phyloP scores from a whole-genome alignment of 1,140 invertebrate genomes.

The Bombus polaris region DNA sequence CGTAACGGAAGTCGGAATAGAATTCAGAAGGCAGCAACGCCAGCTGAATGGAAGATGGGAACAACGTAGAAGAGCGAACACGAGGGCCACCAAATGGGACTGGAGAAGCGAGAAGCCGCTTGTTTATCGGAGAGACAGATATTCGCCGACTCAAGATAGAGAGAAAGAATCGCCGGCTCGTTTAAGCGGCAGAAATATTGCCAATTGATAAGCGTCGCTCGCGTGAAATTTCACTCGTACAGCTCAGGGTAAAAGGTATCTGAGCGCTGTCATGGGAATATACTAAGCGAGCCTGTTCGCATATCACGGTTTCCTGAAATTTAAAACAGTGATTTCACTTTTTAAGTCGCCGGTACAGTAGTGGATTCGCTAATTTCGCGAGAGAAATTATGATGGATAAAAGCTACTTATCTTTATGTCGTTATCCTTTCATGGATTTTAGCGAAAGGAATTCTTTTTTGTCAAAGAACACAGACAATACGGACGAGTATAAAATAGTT shows the following conservation, averaged over 20 bases:
- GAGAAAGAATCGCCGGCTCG: background rate
- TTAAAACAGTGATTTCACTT: background rate
- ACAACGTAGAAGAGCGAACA: background rate
- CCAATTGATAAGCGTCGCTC: conserved; percentile 10
- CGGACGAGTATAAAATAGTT: background rate
- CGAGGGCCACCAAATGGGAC: background rate
- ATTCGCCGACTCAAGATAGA: background rate
- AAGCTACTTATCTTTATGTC: background rate
- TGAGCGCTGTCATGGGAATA: background rate
- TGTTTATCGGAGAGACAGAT: conserved; percentile 14
- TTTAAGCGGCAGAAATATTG: background rate
- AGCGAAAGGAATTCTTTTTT: background rate
- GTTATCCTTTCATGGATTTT: background rate
- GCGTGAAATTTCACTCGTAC: background rate
- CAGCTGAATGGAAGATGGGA: conserved; percentile 1
- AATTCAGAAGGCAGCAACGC: conserved; percentile 20
- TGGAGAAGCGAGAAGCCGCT: background rate
- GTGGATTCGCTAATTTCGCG: background rate
- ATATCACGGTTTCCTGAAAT: background rate
- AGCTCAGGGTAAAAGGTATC: background rate
- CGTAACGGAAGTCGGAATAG: background rate
- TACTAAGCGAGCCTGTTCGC: background rate
- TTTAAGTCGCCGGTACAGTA: background rate
- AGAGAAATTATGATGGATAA: background rate
- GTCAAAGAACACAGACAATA: background rate